Percentiles rank a stretch among this genome's conserved stretches.
Evolutionary conservation across 2,113 vertebrate species (phyloP).

Genomic region (Sitta europaea): DNA sequence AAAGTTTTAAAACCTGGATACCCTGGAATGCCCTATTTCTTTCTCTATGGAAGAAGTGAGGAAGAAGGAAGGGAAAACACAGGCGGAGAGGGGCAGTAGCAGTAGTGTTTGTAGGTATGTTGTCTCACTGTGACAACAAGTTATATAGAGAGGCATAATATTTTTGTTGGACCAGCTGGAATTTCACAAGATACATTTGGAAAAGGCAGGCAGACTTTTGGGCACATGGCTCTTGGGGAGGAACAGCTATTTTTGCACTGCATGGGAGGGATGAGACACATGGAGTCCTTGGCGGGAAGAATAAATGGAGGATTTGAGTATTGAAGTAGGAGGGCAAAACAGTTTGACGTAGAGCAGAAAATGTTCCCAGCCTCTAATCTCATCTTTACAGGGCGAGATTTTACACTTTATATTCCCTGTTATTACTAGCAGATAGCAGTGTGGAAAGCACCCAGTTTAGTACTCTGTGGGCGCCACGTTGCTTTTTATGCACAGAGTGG

Average conservation of each 20-base stretch:
- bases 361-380: neutral
- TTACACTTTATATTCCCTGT: neutral
- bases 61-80: neutral
- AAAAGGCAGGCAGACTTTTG: conserved; percentile 10
- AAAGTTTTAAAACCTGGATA: neutral
- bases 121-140: neutral
- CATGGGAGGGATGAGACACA: neutral
- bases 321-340: neutral
- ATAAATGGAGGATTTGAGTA: neutral
- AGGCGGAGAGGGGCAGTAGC: neutral
- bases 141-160: conserved; percentile 7
- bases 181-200: neutral
- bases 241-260: conserved; percentile 18
- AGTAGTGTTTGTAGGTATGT: neutral
- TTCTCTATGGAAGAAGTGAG: neutral
- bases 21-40: neutral
- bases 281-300: neutral
- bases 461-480: neutral
- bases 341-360: neutral
- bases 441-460: neutral
- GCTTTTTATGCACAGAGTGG: neutral
- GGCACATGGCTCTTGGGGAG: neutral
- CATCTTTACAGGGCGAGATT: neutral
- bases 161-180: conserved; percentile 33
- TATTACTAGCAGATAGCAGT: neutral